Evolutionary conservation across 1,140 invertebrate genomes (phyloP).

Genomic region (Papilio helenus): DNA sequence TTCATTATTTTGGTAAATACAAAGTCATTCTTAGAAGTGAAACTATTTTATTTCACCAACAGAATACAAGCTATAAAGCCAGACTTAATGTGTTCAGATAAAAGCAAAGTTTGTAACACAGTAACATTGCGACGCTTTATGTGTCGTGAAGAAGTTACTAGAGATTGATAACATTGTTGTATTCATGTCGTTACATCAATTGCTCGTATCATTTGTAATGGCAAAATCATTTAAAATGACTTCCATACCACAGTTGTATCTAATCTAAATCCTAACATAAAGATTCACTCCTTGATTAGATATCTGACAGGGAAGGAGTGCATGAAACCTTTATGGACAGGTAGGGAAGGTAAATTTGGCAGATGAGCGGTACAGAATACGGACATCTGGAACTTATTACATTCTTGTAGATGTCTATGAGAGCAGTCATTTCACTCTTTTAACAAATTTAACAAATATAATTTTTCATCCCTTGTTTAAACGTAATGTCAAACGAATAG

Average conservation of each 20-base stretch:
- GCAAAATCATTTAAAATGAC: neutral
- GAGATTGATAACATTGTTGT: conserved; percentile 15
- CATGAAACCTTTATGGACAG: no score
- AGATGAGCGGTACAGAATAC: no score
- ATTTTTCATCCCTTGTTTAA: no score
- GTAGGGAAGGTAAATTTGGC: no score
- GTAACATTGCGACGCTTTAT: neutral
- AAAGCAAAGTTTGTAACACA: conserved; percentile 7
- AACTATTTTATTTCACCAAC: neutral
- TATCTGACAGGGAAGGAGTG: no score
- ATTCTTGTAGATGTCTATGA: no score
- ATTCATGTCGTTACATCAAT: neutral
- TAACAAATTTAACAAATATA: no score
- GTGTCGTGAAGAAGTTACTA: neutral
- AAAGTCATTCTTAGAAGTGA: neutral
- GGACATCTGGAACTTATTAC: no score
- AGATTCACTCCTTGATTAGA: neutral
- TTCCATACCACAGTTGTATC: neutral
- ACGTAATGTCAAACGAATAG: neutral
- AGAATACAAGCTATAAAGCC: neutral
- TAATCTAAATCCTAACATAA: neutral
- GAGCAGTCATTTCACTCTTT: no score
- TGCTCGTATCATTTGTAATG: neutral
- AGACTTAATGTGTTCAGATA: conserved; percentile 6
- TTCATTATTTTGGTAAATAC: neutral